Conservation (phyloP, 2,797 vertebrate genomes). For the Glyptemys insculpta region DNA sequence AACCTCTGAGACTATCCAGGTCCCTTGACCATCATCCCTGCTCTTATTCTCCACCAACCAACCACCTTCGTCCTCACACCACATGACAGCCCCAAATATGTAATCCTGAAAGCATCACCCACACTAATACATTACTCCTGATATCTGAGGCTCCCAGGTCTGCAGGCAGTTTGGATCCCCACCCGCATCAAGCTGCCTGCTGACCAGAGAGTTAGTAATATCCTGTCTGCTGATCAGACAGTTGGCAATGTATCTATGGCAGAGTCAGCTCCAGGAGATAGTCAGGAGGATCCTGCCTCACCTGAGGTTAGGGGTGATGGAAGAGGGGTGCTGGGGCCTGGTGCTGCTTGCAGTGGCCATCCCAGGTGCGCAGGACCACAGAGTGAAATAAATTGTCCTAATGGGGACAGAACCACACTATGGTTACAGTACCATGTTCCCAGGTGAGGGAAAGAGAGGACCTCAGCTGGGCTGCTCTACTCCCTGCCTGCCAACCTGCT, state of each 20-base stretch:
- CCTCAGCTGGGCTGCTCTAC: neutral
- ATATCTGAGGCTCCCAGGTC: neutral
- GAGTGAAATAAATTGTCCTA: neutral
- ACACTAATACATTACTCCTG: rapidly evolving
- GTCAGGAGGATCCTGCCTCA: neutral
- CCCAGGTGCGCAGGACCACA: neutral
- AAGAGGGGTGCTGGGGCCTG: neutral
- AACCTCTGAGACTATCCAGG: neutral
- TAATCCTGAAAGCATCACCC: neutral
- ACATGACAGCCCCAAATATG: neutral
- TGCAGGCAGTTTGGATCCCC: neutral
- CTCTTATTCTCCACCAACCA: neutral
- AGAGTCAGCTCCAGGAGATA: neutral
- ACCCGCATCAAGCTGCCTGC: neutral
- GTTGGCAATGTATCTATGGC: neutral
- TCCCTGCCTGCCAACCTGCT: neutral
- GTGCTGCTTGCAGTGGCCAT: neutral
- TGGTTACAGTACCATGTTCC: neutral
- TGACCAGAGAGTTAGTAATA: neutral
- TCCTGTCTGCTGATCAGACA: neutral
- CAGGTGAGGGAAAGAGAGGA: neutral
- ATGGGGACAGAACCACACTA: neutral
- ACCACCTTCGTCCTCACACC: rapidly evolving
- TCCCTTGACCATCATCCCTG: neutral
- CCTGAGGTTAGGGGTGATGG: rapidly evolving